phyloP scores from a whole-genome alignment of 2,797 vertebrate species.

The Loris lydekkerianus region DNA sequence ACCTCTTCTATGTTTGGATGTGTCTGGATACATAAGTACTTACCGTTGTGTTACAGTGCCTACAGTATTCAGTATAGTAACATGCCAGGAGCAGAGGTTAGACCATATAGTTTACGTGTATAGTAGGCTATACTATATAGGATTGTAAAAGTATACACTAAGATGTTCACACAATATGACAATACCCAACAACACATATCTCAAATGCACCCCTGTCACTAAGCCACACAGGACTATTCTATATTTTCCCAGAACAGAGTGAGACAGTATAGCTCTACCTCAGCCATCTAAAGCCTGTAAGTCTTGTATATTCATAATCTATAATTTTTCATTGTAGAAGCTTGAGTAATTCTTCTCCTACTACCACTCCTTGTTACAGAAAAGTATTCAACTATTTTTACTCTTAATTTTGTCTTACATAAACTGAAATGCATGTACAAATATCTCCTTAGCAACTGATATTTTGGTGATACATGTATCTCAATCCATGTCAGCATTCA shows the following conservation, averaged over 20 bases:
- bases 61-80: neutral
- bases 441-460: slow-evolving; percentile 15
- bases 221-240: neutral
- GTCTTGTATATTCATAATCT: neutral
- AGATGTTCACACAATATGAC: neutral
- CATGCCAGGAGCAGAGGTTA: neutral
- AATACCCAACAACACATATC: neutral
- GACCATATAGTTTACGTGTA: neutral
- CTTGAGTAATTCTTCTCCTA: neutral
- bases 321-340: slow-evolving; percentile 14
- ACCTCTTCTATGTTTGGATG: neutral
- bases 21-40: neutral
- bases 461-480: slow-evolving; percentile 3
- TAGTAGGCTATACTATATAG: neutral
- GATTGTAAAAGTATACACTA: neutral
- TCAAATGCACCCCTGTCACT: neutral
- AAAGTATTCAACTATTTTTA: slow-evolving; percentile 20
- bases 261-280: neutral
- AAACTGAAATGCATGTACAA: neutral
- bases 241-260: neutral
- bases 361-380: neutral
- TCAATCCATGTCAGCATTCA: slow-evolving; percentile 38
- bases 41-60: neutral
- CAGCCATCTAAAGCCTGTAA: neutral
- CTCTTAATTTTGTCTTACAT: slow-evolving; percentile 48